Evolutionary conservation across 2,113 vertebrate genomes (phyloP), one percentile per base, ranked within the genome.

Genomic region (Siniperca chuatsi): DNA sequence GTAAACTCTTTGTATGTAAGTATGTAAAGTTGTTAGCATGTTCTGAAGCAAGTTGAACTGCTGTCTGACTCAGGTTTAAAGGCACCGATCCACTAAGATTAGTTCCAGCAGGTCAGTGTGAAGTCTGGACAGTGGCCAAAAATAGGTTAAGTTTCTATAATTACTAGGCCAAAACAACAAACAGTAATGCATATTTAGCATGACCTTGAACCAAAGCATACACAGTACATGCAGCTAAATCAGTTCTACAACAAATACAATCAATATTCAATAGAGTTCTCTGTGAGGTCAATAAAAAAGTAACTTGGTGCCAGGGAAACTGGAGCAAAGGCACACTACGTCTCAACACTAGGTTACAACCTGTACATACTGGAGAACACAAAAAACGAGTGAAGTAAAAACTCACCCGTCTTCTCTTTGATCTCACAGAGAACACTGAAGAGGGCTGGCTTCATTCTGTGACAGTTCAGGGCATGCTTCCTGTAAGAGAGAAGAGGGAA

Each of bases 391-490:
- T 42, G 69, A 89, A 93, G 92, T 79, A 78, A 77, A 89, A 92
- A 84, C 96, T 89, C 87, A 97, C 97, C 97, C 90, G 97, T 97
- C 92, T 97, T 98, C 89, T 97, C 97, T 95, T 98, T 98, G 95
- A 97, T 97, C 95, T 99, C 97, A 61, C 98, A 97, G 77, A 98
- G 96, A 89, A 98, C 97, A 1, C 97, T 97, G 97, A 98, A 98
- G 87, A 99, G 97, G 79, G 97, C 97, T 4, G 97, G 96, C 88
- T 98, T 98, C 97, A 98, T 97, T 90, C 96, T 94, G 94, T 97
- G 97, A 93, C 97, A 98, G 92, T 97, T 97, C 95, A 98, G 94
- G 82, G 97, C 96, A 42, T 97, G 97, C 94, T 98, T 98, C 93
- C 97, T 98, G 94, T 67, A 89, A 87, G 82, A 90, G 84, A 92